A percentile compares a stretch with the other conserved stretches of the same genome.
Conservation (phyloP, 2,888 invertebrate genomes). For the Neoascia interrupta region DNA sequence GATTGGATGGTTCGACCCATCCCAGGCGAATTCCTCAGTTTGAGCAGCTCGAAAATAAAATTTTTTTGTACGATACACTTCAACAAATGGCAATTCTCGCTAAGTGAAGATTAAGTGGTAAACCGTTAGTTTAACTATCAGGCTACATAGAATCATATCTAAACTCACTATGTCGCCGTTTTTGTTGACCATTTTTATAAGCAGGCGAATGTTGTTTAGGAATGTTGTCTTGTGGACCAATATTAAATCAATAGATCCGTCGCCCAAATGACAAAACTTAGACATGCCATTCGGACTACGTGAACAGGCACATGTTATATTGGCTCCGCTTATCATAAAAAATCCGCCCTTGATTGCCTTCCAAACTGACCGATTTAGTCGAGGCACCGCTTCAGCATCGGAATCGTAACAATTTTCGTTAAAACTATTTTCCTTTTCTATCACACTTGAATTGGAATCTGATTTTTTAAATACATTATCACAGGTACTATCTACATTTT, state of each 20-base stretch:
- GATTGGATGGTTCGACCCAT: constrained; percentile 77
- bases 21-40: constrained; percentile 72
- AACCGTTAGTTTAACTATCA: no score
- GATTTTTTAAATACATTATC: constrained; percentile 44
- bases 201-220: constrained; percentile 85
- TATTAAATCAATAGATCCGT: constrained; percentile 89
- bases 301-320: constrained; percentile 88
- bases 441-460: constrained; percentile 41
- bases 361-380: constrained; percentile 77
- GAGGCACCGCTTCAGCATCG: neutral
- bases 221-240: constrained; percentile 87
- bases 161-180: constrained; percentile 83
- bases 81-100: constrained; percentile 86
- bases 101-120: constrained; percentile 63
- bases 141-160: neutral
- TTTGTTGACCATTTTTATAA: constrained; percentile 83
- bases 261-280: constrained; percentile 88
- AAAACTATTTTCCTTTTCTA: constrained; percentile 31
- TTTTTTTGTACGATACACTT: constrained; percentile 86
- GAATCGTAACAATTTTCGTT: constrained; percentile 24
- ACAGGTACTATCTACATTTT: constrained; percentile 43
- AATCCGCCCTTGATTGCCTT: constrained; percentile 85
- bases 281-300: constrained; percentile 88
- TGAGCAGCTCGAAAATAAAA: constrained; percentile 83
- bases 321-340: constrained; percentile 88